phyloP scores from a whole-genome alignment of 30 jellyfish, hydroid and myxozoan genomes.

The Turritopsis dohrnii region DNA sequence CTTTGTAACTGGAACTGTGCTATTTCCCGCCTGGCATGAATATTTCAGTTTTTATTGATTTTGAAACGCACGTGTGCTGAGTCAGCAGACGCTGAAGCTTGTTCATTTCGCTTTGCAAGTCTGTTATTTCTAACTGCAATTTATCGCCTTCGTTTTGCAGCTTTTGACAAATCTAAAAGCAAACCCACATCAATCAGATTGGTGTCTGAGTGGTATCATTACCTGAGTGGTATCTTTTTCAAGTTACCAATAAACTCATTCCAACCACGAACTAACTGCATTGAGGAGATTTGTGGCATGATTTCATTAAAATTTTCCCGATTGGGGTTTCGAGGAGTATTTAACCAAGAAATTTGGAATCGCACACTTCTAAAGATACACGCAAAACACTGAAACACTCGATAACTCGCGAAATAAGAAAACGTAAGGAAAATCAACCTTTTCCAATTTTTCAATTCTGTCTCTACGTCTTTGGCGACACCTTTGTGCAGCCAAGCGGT shows the following conservation, averaged over 20 bases:
- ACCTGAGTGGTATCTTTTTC: too few species aligned
- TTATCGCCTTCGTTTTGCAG: conserved; percentile 36
- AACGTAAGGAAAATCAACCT: not conserved
- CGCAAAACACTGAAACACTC: not conserved
- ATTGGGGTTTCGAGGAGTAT: too few species aligned
- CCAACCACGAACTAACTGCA: too few species aligned
- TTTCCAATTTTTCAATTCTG: conserved; percentile 39
- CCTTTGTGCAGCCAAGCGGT: conserved; percentile 44
- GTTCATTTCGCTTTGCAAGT: conserved; percentile 26
- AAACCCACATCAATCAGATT: too few species aligned
- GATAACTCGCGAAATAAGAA: not conserved
- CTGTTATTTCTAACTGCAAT: conserved; percentile 25
- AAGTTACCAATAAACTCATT: too few species aligned
- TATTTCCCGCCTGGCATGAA: conserved; percentile 11
- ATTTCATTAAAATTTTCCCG: too few species aligned
- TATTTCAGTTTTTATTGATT: conserved; percentile 10
- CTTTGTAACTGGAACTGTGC: not conserved
- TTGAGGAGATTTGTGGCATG: too few species aligned
- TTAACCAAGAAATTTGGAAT: not conserved
- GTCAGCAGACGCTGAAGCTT: conserved; percentile 23
- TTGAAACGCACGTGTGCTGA: conserved; percentile 28
- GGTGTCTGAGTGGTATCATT: too few species aligned
- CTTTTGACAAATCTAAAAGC: conserved; percentile 30
- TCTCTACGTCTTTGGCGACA: conserved; percentile 49
- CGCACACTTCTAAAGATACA: not conserved